phyloP scores from a whole-genome alignment of 2,888 invertebrate genomes.

The Cephus pulcher region DNA sequence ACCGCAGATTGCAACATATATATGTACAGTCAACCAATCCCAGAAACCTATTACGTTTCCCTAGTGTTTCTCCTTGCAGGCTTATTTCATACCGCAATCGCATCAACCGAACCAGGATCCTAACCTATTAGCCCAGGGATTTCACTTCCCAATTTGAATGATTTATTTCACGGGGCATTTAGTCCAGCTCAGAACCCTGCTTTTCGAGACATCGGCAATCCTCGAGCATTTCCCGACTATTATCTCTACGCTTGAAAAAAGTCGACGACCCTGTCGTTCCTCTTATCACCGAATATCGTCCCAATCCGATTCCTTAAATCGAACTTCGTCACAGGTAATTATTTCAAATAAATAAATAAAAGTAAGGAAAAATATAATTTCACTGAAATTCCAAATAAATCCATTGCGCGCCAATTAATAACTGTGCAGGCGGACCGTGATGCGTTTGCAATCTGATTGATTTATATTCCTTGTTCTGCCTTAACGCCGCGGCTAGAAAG shows the following conservation, averaged over 20 bases:
- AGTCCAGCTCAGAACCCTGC: background rate
- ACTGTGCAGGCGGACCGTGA: background rate
- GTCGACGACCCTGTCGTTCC: too few species aligned
- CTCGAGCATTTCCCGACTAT: too few species aligned
- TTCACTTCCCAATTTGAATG: conserved; percentile 49
- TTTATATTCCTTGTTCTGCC: conserved; percentile 37
- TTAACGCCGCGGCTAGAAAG: conserved; percentile 44
- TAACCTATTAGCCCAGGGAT: conserved; percentile 47
- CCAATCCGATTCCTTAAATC: too few species aligned
- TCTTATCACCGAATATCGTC: too few species aligned
- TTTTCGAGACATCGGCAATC: background rate
- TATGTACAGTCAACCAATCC: conserved; percentile 32
- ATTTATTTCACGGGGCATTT: conserved; percentile 35
- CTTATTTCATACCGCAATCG: conserved; percentile 55
- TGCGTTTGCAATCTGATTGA: conserved; percentile 26
- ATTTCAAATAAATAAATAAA: too few species aligned
- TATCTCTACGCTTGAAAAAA: too few species aligned
- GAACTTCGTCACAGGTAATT: too few species aligned
- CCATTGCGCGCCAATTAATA: too few species aligned
- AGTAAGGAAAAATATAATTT: too few species aligned
- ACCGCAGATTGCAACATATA: conserved; percentile 37
- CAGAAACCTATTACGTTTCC: conserved; percentile 46
- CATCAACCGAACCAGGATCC: conserved; percentile 37
- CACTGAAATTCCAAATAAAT: too few species aligned
- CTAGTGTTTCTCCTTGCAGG: conserved; percentile 50